These are phyloP conservation scores for Pimpla rufipes DNA, from an alignment of 2,888 invertebrate genomes.

Conservation along the genomic window DNA sequence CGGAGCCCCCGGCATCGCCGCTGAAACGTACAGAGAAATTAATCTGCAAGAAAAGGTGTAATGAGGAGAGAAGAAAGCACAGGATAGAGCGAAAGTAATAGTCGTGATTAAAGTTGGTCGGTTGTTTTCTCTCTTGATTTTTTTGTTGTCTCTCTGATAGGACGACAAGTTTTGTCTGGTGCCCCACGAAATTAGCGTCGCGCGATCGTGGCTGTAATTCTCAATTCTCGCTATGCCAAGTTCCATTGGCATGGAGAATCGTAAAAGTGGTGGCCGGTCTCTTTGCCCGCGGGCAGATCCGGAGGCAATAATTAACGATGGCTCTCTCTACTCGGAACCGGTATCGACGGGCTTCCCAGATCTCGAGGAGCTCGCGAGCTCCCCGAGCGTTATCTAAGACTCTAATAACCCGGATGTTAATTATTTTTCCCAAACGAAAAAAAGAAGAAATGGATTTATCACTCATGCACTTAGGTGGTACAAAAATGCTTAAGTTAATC, in stretches of 20 bases:
- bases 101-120: constrained; percentile 19
- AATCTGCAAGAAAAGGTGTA: constrained; percentile 60
- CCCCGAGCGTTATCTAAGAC: constrained; percentile 15
- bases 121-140: not conserved
- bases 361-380: not conserved
- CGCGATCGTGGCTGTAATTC: not conserved
- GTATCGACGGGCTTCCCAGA: not conserved
- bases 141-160: constrained; percentile 3
- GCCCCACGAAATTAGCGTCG: not conserved
- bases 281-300: not conserved
- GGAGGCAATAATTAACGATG: constrained; percentile 19
- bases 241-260: not conserved
- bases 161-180: not conserved
- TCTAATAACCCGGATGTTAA: constrained; percentile 21
- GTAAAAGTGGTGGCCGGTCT: not conserved
- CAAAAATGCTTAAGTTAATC: constrained; percentile 3
- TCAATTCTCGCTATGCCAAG: not conserved
- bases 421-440: constrained; percentile 35
- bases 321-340: constrained; percentile 2
- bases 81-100: constrained; percentile 54
- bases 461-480: constrained; percentile 30
- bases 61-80: constrained; percentile 66
- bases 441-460: constrained; percentile 33
- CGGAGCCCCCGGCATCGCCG: constrained; percentile 53
- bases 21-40: constrained; percentile 63